Evolutionary conservation across 2,113 vertebrate species (phyloP).

Genomic region (Syngnathoides biaculeatus): DNA sequence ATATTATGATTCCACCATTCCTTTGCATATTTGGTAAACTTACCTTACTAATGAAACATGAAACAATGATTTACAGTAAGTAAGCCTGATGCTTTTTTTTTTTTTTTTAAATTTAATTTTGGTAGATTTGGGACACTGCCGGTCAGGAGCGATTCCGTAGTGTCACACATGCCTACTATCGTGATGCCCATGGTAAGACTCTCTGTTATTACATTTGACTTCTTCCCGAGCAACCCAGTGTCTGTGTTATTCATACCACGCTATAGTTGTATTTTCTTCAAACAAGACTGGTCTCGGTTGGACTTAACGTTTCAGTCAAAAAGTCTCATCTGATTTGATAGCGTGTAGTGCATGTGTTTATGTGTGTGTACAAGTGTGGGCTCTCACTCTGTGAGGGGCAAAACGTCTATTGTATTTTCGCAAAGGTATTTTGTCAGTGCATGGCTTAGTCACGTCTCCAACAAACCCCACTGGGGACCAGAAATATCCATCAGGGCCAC

Average conservation of each 20-base stretch:
- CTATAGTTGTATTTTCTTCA: background rate
- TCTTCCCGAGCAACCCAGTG: background rate
- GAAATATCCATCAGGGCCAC: slow-evolving; percentile 28
- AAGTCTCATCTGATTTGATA: slow-evolving; percentile 13
- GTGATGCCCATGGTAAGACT: slow-evolving; percentile 86
- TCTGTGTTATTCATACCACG: background rate
- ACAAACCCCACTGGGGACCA: slow-evolving; percentile 13
- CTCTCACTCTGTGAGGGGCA: slow-evolving; percentile 20
- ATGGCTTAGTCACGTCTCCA: slow-evolving; percentile 16
- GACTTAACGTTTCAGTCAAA: background rate
- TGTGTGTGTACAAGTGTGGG: slow-evolving; percentile 16
- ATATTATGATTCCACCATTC: background rate
- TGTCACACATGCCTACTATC: slow-evolving; percentile 91
- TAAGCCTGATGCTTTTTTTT: background rate
- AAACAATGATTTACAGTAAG: background rate
- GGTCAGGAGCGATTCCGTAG: slow-evolving; percentile 90
- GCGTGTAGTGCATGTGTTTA: background rate
- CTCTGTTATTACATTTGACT: background rate
- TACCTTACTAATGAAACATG: background rate
- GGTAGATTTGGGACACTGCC: slow-evolving; percentile 88
- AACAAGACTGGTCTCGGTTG: slow-evolving; percentile 7
- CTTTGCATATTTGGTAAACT: background rate
- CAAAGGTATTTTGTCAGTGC: background rate
- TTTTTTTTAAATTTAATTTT: no score
- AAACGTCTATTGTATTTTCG: slow-evolving; percentile 12